Percentiles rank a stretch among this genome's conserved stretches.
Evolutionary conservation across 2,888 invertebrate species (phyloP).

Genomic region (Orchesellides sinensis): DNA sequence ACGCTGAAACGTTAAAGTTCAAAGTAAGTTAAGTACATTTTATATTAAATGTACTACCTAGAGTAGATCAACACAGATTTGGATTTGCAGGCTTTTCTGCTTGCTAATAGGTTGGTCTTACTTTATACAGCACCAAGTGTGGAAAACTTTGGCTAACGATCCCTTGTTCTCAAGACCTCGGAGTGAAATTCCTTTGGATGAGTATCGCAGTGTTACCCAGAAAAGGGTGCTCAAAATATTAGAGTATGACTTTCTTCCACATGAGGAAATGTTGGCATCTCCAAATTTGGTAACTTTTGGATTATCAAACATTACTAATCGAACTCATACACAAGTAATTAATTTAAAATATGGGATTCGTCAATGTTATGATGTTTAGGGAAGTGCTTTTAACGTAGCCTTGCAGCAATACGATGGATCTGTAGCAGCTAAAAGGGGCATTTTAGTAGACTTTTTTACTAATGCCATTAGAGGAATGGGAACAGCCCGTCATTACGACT

Average conservation of each 20-base stretch:
- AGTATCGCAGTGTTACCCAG: constrained; percentile 80
- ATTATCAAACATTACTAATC: neutral
- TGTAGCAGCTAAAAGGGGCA: constrained; percentile 44
- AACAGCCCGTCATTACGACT: constrained; percentile 76
- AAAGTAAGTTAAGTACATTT: constrained; percentile 81
- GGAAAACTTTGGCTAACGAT: constrained; percentile 78
- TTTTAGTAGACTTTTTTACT: constrained; percentile 76
- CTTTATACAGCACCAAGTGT: constrained; percentile 77
- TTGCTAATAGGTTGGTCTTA: constrained; percentile 70
- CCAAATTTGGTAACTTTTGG: constrained; percentile 58
- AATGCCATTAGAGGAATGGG: constrained; percentile 76
- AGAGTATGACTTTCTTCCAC: constrained; percentile 82
- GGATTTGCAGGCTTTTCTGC: neutral
- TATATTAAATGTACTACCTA: too few species aligned
- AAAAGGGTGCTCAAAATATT: constrained; percentile 82
- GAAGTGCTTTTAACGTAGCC: constrained; percentile 38
- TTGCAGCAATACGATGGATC: constrained; percentile 65
- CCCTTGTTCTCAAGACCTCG: constrained; percentile 73
- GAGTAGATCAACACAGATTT: too few species aligned
- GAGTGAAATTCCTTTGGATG: constrained; percentile 78
- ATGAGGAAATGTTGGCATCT: constrained; percentile 60
- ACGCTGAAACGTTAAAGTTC: constrained; percentile 84
- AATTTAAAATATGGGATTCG: neutral
- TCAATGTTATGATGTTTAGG: constrained; percentile 21
- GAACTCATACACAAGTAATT: too few species aligned